Conservation (phyloP, 2,113 vertebrate genomes). For the Pituophis catenifer region DNA sequence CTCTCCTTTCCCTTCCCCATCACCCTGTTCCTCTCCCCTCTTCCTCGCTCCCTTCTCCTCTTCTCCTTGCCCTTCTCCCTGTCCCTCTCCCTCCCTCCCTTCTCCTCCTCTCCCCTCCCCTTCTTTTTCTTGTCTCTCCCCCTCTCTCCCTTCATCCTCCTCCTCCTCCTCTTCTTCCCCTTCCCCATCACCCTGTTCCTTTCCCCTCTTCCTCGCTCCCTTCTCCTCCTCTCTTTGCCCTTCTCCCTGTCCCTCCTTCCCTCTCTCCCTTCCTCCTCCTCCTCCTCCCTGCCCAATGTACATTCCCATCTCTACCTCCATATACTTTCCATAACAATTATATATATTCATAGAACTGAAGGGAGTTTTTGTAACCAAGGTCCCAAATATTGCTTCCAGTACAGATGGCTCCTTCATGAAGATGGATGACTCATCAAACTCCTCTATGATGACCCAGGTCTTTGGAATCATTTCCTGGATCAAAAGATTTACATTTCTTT, state of each 20-base stretch:
- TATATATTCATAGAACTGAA: not conserved
- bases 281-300: not conserved
- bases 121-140: too few species aligned
- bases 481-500: not conserved
- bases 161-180: not conserved
- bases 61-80: too few species aligned
- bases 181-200: not conserved
- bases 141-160: not conserved
- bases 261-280: not conserved
- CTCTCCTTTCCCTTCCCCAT: not conserved
- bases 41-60: too few species aligned
- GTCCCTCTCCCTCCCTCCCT: not conserved
- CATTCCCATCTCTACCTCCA: not conserved
- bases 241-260: too few species aligned
- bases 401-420: not conserved
- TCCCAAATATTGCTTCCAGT: not conserved
- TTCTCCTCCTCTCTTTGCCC: not conserved
- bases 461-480: not conserved
- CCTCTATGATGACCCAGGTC: not conserved
- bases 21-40: too few species aligned
- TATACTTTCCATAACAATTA: not conserved
- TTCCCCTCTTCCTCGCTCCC: not conserved
- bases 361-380: not conserved
- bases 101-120: too few species aligned
- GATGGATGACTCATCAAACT: not conserved